Percentiles rank a stretch among this genome's conserved stretches.
Evolutionary conservation across 2,113 vertebrate genomes (phyloP).

Genomic region (Phodopus roborovskii): DNA sequence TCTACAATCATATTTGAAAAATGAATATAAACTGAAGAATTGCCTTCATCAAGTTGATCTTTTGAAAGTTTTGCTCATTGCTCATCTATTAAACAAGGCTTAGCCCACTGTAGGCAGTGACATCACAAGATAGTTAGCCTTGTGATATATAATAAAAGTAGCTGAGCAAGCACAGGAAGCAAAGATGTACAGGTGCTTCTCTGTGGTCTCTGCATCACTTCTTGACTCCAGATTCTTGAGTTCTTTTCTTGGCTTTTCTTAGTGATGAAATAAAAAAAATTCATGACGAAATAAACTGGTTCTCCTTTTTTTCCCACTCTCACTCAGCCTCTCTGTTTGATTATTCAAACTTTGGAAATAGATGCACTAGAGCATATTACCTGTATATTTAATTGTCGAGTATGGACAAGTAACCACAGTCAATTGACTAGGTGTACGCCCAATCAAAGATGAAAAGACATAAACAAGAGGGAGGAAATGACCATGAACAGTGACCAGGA

Average conservation of each 20-base stretch:
- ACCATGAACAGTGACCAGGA: neutral
- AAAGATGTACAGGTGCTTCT: neutral
- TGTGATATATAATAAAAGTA: neutral
- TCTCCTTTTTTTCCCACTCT: neutral
- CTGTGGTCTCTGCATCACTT: neutral
- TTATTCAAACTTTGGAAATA: conserved; percentile 42
- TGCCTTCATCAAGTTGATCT: neutral
- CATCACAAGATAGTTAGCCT: neutral
- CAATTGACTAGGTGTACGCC: neutral
- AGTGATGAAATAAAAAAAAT: neutral
- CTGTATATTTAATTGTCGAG: neutral
- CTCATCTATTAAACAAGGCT: neutral
- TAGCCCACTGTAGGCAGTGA: neutral
- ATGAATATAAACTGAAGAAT: neutral
- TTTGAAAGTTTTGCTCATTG: too few species aligned
- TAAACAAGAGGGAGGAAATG: neutral
- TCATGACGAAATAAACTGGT: neutral
- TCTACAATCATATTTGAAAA: neutral
- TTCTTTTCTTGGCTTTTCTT: neutral
- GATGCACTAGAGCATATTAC: neutral
- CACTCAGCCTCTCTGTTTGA: neutral
- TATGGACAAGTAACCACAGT: neutral
- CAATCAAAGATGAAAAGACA: conserved; percentile 17
- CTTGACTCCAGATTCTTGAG: neutral
- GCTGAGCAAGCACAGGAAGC: neutral